Percentiles rank a stretch among this genome's conserved stretches.
phyloP scores from a whole-genome alignment of 2,888 invertebrate genomes.

The Phortica okadai region DNA sequence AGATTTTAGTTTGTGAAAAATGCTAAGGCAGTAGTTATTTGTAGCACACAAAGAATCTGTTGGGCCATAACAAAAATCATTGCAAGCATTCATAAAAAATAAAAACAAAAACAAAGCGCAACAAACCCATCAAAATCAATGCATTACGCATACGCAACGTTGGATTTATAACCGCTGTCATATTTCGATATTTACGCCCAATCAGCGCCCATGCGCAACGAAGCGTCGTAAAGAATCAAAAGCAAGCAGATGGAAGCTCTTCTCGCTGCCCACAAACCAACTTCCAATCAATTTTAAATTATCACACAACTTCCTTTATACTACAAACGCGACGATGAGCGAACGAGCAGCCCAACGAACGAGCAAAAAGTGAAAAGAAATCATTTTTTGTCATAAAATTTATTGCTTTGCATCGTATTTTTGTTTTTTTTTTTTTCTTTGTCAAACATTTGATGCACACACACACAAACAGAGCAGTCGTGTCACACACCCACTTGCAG shows the following conservation, averaged over 20 bases:
- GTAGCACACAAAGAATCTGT: no score
- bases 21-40: no score
- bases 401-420: constrained; percentile 61
- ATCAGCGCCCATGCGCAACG: not conserved
- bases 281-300: constrained; percentile 61
- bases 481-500: constrained; percentile 1
- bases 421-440: not conserved
- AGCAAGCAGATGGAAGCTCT: no score
- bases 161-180: not conserved
- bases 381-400: constrained; percentile 65
- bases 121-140: not conserved
- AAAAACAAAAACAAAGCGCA: not conserved
- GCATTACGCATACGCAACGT: constrained; percentile 15
- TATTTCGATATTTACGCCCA: not conserved
- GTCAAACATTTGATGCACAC: constrained; percentile 7
- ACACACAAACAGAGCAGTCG: constrained; percentile 10
- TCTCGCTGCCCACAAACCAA: constrained; percentile 19
- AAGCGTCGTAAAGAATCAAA: constrained; percentile 46
- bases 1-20: no score
- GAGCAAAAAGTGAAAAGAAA: constrained; percentile 48
- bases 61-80: not conserved
- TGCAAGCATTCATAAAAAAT: not conserved
- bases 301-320: constrained; percentile 38
- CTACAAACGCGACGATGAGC: not conserved
- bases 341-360: constrained; percentile 5